These are phyloP conservation scores for Capitella teleta DNA, from an alignment of 1,140 invertebrate species.

Conservation along the genomic window DNA sequence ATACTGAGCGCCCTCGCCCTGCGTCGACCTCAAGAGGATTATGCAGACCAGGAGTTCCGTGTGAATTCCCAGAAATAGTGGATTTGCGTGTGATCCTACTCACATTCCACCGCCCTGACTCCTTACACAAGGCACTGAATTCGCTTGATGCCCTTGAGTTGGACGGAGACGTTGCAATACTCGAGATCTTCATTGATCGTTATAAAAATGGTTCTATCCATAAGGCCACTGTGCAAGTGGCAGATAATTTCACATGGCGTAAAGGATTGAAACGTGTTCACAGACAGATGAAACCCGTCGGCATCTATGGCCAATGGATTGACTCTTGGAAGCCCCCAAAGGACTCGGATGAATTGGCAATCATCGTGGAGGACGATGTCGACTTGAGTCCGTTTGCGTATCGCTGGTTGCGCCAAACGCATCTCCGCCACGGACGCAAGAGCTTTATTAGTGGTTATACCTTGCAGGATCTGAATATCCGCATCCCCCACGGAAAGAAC, in stretches of 20 bases:
- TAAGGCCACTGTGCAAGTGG: slow-evolving; percentile 13
- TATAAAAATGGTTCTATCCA: no score
- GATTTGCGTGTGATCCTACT: background rate
- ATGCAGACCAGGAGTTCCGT: background rate
- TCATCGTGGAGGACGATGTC: slow-evolving; percentile 29
- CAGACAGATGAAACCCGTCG: slow-evolving; percentile 23
- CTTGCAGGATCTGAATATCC: no score
- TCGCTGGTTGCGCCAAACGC: slow-evolving; percentile 21
- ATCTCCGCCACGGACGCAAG: no score
- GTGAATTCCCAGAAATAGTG: background rate
- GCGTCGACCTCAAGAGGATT: no score
- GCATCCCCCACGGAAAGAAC: no score
- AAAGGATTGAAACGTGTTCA: slow-evolving; percentile 19
- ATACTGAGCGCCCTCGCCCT: no score
- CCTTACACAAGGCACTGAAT: background rate
- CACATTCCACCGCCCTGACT: slow-evolving; percentile 1
- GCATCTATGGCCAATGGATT: slow-evolving; percentile 27
- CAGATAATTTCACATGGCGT: slow-evolving; percentile 19
- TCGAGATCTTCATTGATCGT: slow-evolving; percentile 14
- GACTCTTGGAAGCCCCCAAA: slow-evolving; percentile 20
- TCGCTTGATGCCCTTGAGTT: slow-evolving; percentile 8
- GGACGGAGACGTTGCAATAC: slow-evolving; percentile 9
- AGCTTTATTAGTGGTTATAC: no score
- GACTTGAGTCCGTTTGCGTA: slow-evolving; percentile 25
- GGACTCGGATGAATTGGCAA: slow-evolving; percentile 19